Evolutionary conservation across 2,113 vertebrate genomes (phyloP).

Genomic region (Cyprinus carpio): DNA sequence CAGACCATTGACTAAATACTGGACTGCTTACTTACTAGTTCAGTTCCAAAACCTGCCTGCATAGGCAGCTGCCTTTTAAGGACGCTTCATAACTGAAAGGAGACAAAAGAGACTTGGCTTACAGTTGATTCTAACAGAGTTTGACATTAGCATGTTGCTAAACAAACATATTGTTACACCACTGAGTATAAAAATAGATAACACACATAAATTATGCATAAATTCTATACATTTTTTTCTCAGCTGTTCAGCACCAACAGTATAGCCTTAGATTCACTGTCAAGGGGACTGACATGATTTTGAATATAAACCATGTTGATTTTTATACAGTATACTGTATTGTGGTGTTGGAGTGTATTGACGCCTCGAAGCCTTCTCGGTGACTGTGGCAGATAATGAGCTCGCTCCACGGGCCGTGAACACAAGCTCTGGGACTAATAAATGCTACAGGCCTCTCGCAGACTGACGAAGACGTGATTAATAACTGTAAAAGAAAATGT

Average conservation of each 20-base stretch:
- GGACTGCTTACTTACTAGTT: conserved; percentile 25
- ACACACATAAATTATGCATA: neutral
- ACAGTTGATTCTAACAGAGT: neutral
- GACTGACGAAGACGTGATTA: conserved; percentile 47
- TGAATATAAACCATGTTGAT: conserved; percentile 46
- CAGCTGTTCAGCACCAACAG: too few species aligned
- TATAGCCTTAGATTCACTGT: conserved; percentile 15
- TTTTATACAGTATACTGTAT: conserved; percentile 58
- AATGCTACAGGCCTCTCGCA: conserved; percentile 40
- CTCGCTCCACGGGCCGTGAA: conserved; percentile 27
- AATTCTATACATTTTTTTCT: neutral
- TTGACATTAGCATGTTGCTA: neutral
- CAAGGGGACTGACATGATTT: conserved; percentile 13
- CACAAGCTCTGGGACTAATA: conserved; percentile 62
- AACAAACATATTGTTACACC: neutral
- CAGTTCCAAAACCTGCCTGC: neutral
- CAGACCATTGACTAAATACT: conserved; percentile 45
- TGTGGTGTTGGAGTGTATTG: conserved; percentile 47
- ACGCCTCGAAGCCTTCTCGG: conserved; percentile 49
- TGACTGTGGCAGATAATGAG: conserved; percentile 46
- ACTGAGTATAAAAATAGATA: neutral
- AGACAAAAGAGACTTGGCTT: neutral
- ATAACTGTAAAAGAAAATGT: conserved; percentile 48
- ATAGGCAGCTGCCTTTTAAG: neutral
- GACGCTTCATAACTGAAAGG: neutral